Base-by-base conservation (phyloP, 30 jellyfish, hydroid and myxozoan genomes). In the Turritopsis dohrnii region DNA sequence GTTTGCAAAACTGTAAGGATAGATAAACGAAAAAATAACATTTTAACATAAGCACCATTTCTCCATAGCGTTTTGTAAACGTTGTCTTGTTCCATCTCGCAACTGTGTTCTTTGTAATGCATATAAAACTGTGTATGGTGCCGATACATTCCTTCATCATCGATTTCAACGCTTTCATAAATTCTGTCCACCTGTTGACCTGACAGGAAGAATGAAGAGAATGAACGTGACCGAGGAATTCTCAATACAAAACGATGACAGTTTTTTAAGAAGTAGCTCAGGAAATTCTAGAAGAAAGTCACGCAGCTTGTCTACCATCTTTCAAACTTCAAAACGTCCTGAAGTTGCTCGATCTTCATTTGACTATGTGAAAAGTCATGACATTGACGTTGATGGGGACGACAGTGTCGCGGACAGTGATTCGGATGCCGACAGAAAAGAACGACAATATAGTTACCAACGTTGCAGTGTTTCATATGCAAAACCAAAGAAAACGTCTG, bases 11-110 rank as follows among this genome's bases (percentile, higher is more conserved):
- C n/a, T n/a, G n/a, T n/a, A n/a, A n/a, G n/a, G n/a, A n/a, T n/a
- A n/a, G n/a, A n/a, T n/a, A n/a, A n/a, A n/a, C n/a, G n/a, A n/a
- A n/a, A n/a, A n/a, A n/a, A n/a, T n/a, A n/a, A n/a, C n/a, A n/a
- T n/a, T n/a, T n/a, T n/a, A n/a, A n/a, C n/a, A n/a, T n/a, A n/a
- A n/a, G n/a, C n/a, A n/a, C n/a, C n/a, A n/a, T n/a, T 71, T 52
- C 21, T 71, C 52, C 41, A 80, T 7, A 26, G 82, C 75, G 54
- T 52, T 90, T 19, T 90, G 97, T 65, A 28, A 88, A 7, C 41
- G 80, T 9, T 90, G 97, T 74, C 86, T 72, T 21, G 81, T 85
- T 69, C 97, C 97, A 71, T 83, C 83, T 30, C 89, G 89, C 28
- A 80, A 65, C 23, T 85, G 96, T 85, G 71, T 84, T 21, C 71